Evolutionary conservation across 1,140 invertebrate genomes (phyloP).

Genomic region (Wasmannia auropunctata): DNA sequence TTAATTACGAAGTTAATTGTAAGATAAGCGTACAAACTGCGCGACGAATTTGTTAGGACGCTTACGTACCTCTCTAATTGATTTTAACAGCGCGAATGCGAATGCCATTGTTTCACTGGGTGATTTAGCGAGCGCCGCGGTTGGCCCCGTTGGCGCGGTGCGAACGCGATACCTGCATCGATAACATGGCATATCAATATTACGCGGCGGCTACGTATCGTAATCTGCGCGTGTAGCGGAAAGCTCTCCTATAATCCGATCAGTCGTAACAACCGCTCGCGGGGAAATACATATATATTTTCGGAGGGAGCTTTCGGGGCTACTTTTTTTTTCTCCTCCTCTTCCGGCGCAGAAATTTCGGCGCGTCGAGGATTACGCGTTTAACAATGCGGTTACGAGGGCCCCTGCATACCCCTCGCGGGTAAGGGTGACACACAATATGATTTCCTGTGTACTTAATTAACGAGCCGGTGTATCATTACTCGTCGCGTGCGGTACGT

Average conservation of each 20-base stretch:
- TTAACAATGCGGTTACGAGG: constrained; percentile 27
- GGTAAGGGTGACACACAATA: neutral
- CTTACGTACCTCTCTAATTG: constrained; percentile 52
- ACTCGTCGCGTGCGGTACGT: constrained; percentile 11
- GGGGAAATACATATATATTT: constrained; percentile 53
- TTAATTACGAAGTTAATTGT: constrained; percentile 56
- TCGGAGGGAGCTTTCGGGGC: neutral
- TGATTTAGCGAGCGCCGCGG: constrained; percentile 54
- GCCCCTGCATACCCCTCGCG: too few species aligned
- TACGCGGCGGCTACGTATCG: constrained; percentile 48
- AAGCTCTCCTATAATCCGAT: constrained; percentile 57
- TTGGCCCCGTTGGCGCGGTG: constrained; percentile 37
- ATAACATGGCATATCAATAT: constrained; percentile 57
- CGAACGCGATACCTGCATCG: constrained; percentile 57
- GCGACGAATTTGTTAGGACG: constrained; percentile 44
- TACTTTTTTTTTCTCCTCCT: neutral
- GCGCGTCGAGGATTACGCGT: neutral
- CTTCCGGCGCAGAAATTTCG: neutral
- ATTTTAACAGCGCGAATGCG: constrained; percentile 49
- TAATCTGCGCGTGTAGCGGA: constrained; percentile 53
- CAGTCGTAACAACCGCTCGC: constrained; percentile 39
- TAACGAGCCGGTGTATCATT: constrained; percentile 33
- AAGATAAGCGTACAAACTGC: constrained; percentile 39
- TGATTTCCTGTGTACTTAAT: constrained; percentile 40
- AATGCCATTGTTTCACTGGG: constrained; percentile 55